These are phyloP conservation scores for Drosophila silvestris DNA, from an alignment of 2,888 invertebrate genomes.

Conservation along the genomic window DNA sequence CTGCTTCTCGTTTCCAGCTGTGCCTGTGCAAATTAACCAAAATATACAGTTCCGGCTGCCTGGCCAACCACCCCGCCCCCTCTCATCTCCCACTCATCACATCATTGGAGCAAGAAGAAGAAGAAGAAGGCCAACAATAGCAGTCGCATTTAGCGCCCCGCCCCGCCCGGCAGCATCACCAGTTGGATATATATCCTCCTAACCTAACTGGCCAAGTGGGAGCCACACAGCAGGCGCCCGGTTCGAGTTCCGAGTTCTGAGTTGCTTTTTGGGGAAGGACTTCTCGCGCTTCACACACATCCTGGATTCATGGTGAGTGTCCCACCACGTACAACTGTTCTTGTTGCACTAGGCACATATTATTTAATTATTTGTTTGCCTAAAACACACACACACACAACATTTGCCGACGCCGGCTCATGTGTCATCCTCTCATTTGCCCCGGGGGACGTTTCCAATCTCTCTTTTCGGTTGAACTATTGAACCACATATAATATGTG, in stretches of 20 bases:
- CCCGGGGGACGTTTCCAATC: constrained; percentile 15
- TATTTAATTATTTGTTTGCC: constrained; percentile 76
- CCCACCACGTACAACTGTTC: constrained; percentile 56
- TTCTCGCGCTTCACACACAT: constrained; percentile 47
- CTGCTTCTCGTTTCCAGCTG: constrained; percentile 73
- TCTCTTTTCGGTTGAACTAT: constrained; percentile 37
- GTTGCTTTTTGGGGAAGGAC: constrained; percentile 54
- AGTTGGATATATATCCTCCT: constrained; percentile 9
- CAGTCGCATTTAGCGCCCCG: constrained; percentile 29
- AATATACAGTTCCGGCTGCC: constrained; percentile 75
- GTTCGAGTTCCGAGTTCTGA: constrained; percentile 53
- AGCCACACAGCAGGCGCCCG: constrained; percentile 49
- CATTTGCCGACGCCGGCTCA: constrained; percentile 45
- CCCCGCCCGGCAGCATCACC: constrained; percentile 32
- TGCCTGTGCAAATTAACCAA: constrained; percentile 78
- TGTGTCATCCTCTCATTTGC: constrained; percentile 49
- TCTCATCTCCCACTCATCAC: background rate
- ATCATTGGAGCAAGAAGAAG: constrained; percentile 3
- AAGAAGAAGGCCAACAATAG: constrained; percentile 11
- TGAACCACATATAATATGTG: constrained; percentile 25
- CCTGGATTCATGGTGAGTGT: constrained; percentile 77
- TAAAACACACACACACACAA: constrained; percentile 26
- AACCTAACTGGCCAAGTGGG: constrained; percentile 48
- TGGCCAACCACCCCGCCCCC: constrained; percentile 29
- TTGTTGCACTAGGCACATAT: constrained; percentile 56